Evolutionary conservation across 2,797 vertebrate species (phyloP).

Genomic region (Craterocephalus amniculus): DNA sequence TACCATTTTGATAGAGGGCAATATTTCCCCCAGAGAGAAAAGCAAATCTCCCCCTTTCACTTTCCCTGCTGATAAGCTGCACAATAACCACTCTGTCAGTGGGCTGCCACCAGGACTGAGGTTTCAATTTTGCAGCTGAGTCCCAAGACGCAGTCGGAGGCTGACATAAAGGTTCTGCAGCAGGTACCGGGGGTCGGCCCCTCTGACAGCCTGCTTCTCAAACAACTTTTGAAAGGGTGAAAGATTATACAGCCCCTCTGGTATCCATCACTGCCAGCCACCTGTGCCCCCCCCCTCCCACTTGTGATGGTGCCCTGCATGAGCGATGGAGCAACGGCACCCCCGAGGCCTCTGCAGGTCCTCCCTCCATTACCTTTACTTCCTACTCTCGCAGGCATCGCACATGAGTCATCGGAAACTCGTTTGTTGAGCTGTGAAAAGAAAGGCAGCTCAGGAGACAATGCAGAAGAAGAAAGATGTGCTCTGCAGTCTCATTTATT

Average conservation of each 20-base stretch:
- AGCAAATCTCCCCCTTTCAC: slow-evolving; percentile 41
- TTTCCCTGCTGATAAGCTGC: slow-evolving; percentile 45
- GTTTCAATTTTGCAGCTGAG: slow-evolving; percentile 55
- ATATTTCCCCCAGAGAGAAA: slow-evolving; percentile 19
- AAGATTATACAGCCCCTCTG: slow-evolving; percentile 41
- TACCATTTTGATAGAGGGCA: slow-evolving; percentile 36
- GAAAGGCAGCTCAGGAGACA: slow-evolving; percentile 29
- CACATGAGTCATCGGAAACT: slow-evolving; percentile 27
- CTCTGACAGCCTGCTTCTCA: slow-evolving; percentile 69
- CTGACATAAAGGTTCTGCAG: slow-evolving; percentile 60
- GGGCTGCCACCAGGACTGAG: slow-evolving; percentile 17
- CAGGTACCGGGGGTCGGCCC: slow-evolving; percentile 30
- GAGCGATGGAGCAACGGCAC: slow-evolving; percentile 55
- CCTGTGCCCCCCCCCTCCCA: slow-evolving; percentile 55
- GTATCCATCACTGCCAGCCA: slow-evolving; percentile 73
- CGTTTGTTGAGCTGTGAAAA: slow-evolving; percentile 52
- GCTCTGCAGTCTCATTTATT: slow-evolving; percentile 54
- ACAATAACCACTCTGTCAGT: slow-evolving; percentile 62
- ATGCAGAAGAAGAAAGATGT: slow-evolving; percentile 38
- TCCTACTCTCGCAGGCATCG: slow-evolving; percentile 28
- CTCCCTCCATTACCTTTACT: slow-evolving; percentile 45
- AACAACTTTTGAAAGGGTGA: slow-evolving; percentile 73
- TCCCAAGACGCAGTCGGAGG: slow-evolving; percentile 46
- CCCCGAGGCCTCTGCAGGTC: slow-evolving; percentile 11
- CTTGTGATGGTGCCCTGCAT: slow-evolving; percentile 34